phyloP scores from a whole-genome alignment of 2,113 vertebrate genomes.

The Anser cygnoides region DNA sequence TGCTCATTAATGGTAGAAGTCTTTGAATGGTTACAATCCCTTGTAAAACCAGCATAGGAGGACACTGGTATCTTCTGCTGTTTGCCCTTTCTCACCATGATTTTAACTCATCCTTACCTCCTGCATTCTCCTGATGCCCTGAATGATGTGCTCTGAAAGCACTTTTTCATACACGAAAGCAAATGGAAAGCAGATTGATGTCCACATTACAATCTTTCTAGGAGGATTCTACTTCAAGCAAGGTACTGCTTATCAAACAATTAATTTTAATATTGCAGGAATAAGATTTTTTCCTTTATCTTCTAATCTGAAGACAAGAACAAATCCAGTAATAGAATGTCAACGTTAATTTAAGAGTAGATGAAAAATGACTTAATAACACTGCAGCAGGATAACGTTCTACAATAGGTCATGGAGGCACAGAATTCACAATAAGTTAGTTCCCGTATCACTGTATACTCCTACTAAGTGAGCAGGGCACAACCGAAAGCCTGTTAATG shows the following conservation, averaged over 20 bases:
- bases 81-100: not conserved
- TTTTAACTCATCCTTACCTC: not conserved
- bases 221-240: constrained; percentile 54
- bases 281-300: constrained; percentile 56
- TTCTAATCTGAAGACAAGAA: constrained; percentile 74
- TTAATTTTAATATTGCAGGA: constrained; percentile 73
- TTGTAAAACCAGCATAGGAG: accelerated
- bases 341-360: constrained; percentile 75
- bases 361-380: constrained; percentile 80
- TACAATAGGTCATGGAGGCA: constrained; percentile 64
- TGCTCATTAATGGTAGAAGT: not conserved
- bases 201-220: constrained; percentile 40
- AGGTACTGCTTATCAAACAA: constrained; percentile 65
- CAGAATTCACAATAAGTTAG: constrained; percentile 77
- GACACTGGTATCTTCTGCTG: accelerated
- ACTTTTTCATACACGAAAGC: not conserved
- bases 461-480: constrained; percentile 61
- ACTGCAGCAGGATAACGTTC: constrained; percentile 63
- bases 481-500: constrained; percentile 59
- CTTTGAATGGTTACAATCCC: not conserved
- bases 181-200: constrained; percentile 55
- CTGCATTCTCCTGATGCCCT: not conserved
- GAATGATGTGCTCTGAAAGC: not conserved
- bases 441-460: constrained; percentile 69
- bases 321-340: constrained; percentile 71